Evolutionary conservation across 2,113 vertebrate genomes (phyloP).

Genomic region (Macquaria ambigua): DNA sequence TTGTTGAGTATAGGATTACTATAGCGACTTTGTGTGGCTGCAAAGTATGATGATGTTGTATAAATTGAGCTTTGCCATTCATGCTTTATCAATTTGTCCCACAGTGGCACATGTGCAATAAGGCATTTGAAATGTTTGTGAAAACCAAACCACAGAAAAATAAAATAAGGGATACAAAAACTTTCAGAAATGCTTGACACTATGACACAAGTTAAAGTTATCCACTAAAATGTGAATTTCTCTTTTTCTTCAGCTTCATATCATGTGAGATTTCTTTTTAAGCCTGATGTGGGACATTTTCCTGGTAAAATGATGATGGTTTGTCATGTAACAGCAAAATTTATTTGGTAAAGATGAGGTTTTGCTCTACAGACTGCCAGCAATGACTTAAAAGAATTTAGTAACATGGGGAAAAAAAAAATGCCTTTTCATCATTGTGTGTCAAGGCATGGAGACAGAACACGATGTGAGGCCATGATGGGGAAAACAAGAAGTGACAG

Average conservation of each 20-base stretch:
- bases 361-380: conserved; percentile 39
- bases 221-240: not conserved
- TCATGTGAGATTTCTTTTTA: not conserved
- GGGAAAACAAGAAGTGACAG: conserved; percentile 76
- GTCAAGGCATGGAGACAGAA: conserved; percentile 75
- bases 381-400: conserved; percentile 62
- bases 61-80: not conserved
- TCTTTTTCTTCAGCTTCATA: not conserved
- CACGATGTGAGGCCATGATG: conserved; percentile 71
- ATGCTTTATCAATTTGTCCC: not conserved
- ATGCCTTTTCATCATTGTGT: conserved; percentile 74
- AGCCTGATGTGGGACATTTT: not conserved
- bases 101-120: not conserved
- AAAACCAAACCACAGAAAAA: not conserved
- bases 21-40: not conserved
- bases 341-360: conserved; percentile 25
- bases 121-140: not conserved
- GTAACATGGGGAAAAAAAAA: conserved; percentile 35
- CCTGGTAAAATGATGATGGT: not conserved
- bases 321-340: conserved; percentile 22
- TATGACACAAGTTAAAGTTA: not conserved
- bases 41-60: not conserved
- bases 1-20: not conserved
- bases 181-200: not conserved
- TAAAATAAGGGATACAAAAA: not conserved